Conservation (phyloP, 2,113 vertebrate genomes). For the Electrona antarctica region DNA sequence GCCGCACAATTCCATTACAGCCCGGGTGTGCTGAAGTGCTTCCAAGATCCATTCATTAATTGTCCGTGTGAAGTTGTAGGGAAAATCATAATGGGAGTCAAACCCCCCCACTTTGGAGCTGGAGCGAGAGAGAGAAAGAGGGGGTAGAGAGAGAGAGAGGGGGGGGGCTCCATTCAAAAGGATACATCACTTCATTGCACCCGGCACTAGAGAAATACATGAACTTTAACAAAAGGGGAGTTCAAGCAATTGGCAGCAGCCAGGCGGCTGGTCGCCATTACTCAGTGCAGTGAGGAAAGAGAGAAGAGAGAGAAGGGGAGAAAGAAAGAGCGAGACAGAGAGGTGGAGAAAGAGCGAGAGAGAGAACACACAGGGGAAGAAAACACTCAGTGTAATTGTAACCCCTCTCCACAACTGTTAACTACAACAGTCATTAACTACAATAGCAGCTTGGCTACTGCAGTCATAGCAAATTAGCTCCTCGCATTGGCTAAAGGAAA, state of each 20-base stretch:
- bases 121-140: constrained; percentile 62
- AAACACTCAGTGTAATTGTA: constrained; percentile 79
- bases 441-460: constrained; percentile 81
- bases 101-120: constrained; percentile 68
- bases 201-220: constrained; percentile 78
- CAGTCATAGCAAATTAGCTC: constrained; percentile 83
- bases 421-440: constrained; percentile 85
- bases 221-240: constrained; percentile 82
- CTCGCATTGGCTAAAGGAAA: constrained; percentile 69
- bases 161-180: constrained; percentile 68
- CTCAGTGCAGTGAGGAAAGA: constrained; percentile 66
- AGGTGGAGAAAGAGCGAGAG: constrained; percentile 19
- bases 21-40: constrained; percentile 68
- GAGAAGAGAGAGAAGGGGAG: constrained; percentile 53
- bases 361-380: constrained; percentile 45
- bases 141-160: constrained; percentile 61
- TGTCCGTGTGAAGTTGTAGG: constrained; percentile 80
- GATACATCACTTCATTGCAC: constrained; percentile 78
- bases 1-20: constrained; percentile 77
- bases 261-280: constrained; percentile 75
- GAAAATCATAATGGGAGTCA: constrained; percentile 80
- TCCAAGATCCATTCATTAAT: constrained; percentile 81
- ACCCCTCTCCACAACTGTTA: constrained; percentile 81
- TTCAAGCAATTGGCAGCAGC: constrained; percentile 77
- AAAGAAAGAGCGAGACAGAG: constrained; percentile 62